Percentiles rank a stretch among this genome's conserved stretches.
Evolutionary conservation across 2,797 vertebrate genomes (phyloP).

Genomic region (Carduelis carduelis): DNA sequence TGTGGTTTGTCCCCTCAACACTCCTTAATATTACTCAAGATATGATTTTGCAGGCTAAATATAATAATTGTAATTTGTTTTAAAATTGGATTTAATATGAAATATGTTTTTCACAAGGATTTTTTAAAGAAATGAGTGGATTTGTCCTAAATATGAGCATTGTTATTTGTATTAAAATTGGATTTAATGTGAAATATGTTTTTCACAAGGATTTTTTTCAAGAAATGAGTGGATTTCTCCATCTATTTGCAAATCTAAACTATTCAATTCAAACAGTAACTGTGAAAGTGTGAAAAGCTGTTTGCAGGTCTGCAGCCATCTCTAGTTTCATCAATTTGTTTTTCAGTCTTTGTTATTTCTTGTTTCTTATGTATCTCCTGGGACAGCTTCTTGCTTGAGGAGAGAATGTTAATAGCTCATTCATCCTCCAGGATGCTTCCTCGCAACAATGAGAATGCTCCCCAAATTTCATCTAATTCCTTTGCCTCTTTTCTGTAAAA

Average conservation of each 20-base stretch:
- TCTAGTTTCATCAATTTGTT: slow-evolving; percentile 79
- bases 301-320: slow-evolving; percentile 70
- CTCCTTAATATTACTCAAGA: background rate
- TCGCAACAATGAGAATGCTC: slow-evolving; percentile 47
- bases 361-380: slow-evolving; percentile 74
- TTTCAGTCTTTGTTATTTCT: slow-evolving; percentile 72
- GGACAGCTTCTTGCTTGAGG: slow-evolving; percentile 70
- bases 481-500: slow-evolving; percentile 66
- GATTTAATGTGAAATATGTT: slow-evolving; percentile 29
- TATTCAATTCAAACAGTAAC: slow-evolving; percentile 57
- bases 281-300: slow-evolving; percentile 58
- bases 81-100: slow-evolving; percentile 33
- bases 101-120: slow-evolving; percentile 1
- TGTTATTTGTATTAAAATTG: slow-evolving; percentile 43
- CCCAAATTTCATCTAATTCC: slow-evolving; percentile 65
- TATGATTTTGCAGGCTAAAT: background rate
- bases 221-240: slow-evolving; percentile 3
- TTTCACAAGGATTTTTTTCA: background rate
- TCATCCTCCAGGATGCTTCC: slow-evolving; percentile 71
- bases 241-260: slow-evolving; percentile 71
- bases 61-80: slow-evolving; percentile 16
- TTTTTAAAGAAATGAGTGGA: slow-evolving; percentile 43
- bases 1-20: background rate
- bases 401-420: slow-evolving; percentile 77
- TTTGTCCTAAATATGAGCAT: background rate